Conservation (phyloP, 2,113 vertebrate genomes). For the Charadrius vociferus region DNA sequence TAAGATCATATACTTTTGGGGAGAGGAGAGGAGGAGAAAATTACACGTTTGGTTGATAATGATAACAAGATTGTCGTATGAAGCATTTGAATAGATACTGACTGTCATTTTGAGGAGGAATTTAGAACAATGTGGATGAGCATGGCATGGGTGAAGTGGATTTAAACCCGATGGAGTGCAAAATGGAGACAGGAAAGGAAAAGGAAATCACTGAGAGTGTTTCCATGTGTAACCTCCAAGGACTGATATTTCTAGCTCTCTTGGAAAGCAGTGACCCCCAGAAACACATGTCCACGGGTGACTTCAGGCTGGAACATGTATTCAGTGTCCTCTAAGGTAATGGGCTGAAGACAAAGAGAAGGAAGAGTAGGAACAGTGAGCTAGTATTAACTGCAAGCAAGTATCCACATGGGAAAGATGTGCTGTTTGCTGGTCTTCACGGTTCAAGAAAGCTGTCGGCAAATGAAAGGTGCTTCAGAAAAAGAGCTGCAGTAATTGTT, state of each 20-base stretch:
- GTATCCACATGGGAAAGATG: neutral
- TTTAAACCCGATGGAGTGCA: neutral
- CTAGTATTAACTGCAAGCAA: neutral
- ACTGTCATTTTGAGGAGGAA: slow-evolving; percentile 13
- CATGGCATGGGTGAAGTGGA: neutral
- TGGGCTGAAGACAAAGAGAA: neutral
- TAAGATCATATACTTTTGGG: neutral
- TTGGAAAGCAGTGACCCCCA: neutral
- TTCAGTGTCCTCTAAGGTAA: neutral
- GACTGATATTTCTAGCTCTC: neutral
- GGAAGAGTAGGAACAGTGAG: neutral
- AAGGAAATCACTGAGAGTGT: neutral
- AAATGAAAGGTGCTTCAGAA: neutral
- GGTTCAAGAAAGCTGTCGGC: neutral
- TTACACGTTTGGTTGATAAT: slow-evolving; percentile 20
- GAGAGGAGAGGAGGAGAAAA: slow-evolving; percentile 28
- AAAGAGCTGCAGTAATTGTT: neutral
- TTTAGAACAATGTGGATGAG: neutral
- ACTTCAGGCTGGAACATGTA: neutral
- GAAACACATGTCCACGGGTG: neutral
- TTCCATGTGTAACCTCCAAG: neutral
- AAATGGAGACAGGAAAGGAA: neutral
- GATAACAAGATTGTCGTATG: neutral
- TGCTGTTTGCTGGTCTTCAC: neutral
- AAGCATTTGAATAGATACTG: neutral